A percentile compares a stretch with the other conserved stretches of the same genome.
These are phyloP conservation scores for Barnardius zonarius DNA, from an alignment of 2,113 vertebrate species.

Conservation along the genomic window DNA sequence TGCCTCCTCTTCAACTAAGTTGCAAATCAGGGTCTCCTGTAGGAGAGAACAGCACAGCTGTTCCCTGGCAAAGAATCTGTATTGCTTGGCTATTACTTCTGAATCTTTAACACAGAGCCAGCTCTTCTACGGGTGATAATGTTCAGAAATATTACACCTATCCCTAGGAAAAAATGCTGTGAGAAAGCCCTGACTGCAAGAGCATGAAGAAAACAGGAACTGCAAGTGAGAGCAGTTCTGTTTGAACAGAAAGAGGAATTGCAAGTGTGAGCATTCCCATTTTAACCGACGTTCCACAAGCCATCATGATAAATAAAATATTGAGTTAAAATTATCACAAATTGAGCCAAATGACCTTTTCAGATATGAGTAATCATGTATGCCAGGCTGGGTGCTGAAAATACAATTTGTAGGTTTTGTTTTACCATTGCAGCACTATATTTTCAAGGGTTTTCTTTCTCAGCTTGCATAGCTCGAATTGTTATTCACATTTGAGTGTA, in stretches of 20 bases:
- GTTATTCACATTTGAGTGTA: not conserved
- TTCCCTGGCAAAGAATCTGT: not conserved
- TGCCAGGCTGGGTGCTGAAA: not conserved
- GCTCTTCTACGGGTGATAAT: not conserved
- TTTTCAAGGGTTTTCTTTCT: not conserved
- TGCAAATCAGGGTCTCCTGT: not conserved
- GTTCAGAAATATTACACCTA: conserved; percentile 1
- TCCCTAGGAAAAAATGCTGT: not conserved
- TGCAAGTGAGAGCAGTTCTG: not conserved
- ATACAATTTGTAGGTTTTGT: not conserved
- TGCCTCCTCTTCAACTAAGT: not conserved
- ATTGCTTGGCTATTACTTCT: not conserved
- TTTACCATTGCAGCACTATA: not conserved
- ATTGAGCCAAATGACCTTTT: not conserved
- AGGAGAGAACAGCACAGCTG: not conserved
- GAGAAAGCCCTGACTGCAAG: not conserved
- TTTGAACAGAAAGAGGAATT: not conserved
- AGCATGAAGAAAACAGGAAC: not conserved
- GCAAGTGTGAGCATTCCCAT: not conserved
- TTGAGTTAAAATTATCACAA: not conserved
- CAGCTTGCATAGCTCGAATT: not conserved
- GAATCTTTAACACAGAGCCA: not conserved
- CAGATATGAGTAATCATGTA: not conserved
- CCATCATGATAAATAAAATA: not conserved
- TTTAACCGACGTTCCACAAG: not conserved